A percentile compares a stretch with the other conserved stretches of the same genome.
phyloP scores from a whole-genome alignment of 2,113 vertebrate species.

The Lucifuga dentata region DNA sequence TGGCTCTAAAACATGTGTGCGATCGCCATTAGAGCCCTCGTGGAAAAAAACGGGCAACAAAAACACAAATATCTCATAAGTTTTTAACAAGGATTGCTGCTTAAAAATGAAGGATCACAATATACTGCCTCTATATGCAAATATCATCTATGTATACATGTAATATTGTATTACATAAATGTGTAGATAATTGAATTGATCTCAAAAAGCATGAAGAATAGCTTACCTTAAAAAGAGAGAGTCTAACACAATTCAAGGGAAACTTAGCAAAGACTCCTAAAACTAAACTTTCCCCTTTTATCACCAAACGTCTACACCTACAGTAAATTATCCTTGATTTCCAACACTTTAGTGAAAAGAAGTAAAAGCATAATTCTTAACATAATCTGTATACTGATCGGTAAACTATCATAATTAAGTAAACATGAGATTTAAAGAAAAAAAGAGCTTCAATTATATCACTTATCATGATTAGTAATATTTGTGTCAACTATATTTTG shows the following conservation, averaged over 20 bases:
- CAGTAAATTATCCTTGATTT: constrained; percentile 70
- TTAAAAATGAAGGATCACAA: constrained; percentile 77
- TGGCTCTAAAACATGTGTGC: constrained; percentile 80
- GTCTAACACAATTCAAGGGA: constrained; percentile 80
- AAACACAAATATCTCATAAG: constrained; percentile 58
- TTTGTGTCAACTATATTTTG: constrained; percentile 79
- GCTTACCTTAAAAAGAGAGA: constrained; percentile 79
- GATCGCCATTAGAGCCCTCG: constrained; percentile 69
- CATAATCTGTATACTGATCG: constrained; percentile 76
- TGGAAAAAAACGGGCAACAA: constrained; percentile 57
- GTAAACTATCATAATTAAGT: constrained; percentile 80
- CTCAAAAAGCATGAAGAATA: constrained; percentile 74
- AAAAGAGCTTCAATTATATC: constrained; percentile 75
- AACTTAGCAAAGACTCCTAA: constrained; percentile 78
- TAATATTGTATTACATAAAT: constrained; percentile 80
- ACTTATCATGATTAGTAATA: constrained; percentile 79
- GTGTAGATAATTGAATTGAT: constrained; percentile 73
- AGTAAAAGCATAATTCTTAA: constrained; percentile 76
- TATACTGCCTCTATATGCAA: constrained; percentile 81
- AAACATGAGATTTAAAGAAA: constrained; percentile 80
- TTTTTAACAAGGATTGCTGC: constrained; percentile 61
- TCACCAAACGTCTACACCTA: constrained; percentile 81
- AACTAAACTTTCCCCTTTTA: constrained; percentile 75
- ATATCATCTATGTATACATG: constrained; percentile 80
- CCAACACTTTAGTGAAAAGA: constrained; percentile 72